Evolutionary conservation across 2,113 vertebrate species (phyloP), one percentile per base, ranked within the genome.

Genomic region (Trogon surrucura): DNA sequence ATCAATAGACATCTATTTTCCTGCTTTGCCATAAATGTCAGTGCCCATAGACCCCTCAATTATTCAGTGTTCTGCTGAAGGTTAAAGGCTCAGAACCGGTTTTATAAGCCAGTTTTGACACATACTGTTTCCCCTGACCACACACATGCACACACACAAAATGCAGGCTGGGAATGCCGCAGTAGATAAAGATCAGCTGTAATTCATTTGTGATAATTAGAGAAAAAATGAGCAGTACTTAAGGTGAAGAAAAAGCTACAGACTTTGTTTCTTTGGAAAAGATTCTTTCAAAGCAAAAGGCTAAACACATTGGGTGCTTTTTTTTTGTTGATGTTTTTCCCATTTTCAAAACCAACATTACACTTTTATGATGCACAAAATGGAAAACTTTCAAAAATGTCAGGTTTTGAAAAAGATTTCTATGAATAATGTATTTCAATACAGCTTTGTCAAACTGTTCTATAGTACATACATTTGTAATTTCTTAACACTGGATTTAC

Each of bases 1-100:
- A 97, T 97, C 98, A 97, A 98, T 96, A 98, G 97, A 98, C 98
- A 98, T 98, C 98, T 97, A 98, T 98, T 98, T 98, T 97, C 92
- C 94, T 97, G 97, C 98, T 98, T 97, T 86, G 95, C 97, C 95
- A 95, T 96, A 97, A 98, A 98, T 96, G 97, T 98, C 98, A 97
- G 95, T 93, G 97, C 96, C 98, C 97, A 97, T 82, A 96, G 96
- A 91, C 93, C 95, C 91, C 97, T 97, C 94, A 95, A 97, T 97
- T 96, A 96, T 97, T 97, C 97, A 92, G 96, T 96, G 93, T 97
- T 98, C 94, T 97, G 96, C 96, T 97, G 98, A 98, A 98, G 98
- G 98, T 98, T 97, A 97, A 97, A 97, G 97, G 96, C 97, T 97
- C 97, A 98, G 97, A 95, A 96, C 95, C 72, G 95, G 96, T 97